These are phyloP conservation scores for Falco cherrug DNA, from an alignment of 2,797 vertebrate species.

Conservation along the genomic window DNA sequence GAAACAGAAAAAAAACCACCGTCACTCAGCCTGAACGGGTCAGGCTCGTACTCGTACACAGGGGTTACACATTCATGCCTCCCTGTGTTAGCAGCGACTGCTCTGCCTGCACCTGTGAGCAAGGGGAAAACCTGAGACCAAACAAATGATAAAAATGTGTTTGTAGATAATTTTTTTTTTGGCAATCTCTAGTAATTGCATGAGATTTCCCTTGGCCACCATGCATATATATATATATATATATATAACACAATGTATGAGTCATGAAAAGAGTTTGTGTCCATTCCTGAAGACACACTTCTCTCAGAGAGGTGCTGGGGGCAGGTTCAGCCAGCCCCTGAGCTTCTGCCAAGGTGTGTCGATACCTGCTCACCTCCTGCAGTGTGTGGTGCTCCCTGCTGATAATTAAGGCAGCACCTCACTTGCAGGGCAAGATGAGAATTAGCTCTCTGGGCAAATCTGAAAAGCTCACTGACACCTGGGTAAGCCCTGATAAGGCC, in stretches of 20 bases:
- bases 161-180: neutral
- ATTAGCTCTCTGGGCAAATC: neutral
- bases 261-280: neutral
- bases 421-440: neutral
- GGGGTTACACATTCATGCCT: neutral
- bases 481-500: neutral
- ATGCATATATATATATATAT: neutral
- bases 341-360: neutral
- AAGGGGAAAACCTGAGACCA: neutral
- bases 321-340: neutral
- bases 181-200: neutral
- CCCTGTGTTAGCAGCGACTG: neutral
- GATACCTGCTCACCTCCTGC: neutral
- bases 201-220: neutral
- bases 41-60: neutral
- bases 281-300: neutral
- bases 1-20: neutral
- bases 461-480: neutral
- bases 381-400: neutral
- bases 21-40: neutral
- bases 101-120: neutral
- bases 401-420: neutral
- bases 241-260: neutral
- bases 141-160: neutral
- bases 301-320: neutral